phyloP scores from a whole-genome alignment of 2,888 invertebrate genomes.

The Macrostomum cliftonense region DNA sequence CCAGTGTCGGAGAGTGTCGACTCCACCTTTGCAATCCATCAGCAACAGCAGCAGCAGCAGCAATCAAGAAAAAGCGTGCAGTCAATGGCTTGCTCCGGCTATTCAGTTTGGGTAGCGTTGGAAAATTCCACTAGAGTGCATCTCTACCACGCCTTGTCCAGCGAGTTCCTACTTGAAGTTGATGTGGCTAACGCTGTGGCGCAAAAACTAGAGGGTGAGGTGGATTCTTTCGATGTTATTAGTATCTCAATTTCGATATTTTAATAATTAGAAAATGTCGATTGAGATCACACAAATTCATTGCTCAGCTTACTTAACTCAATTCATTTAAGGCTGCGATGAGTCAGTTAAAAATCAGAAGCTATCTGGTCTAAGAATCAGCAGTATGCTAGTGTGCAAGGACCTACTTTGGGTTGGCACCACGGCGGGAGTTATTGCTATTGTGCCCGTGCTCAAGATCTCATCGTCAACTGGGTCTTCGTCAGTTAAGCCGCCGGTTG shows the following conservation, averaged over 20 bases:
- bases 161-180: constrained; percentile 58
- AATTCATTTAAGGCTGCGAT: constrained; percentile 58
- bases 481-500: constrained; percentile 25
- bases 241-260: no score
- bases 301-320: no score
- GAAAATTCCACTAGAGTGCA: constrained; percentile 69
- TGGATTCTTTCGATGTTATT: no score
- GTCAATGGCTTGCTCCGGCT: constrained; percentile 20
- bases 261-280: no score
- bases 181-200: constrained; percentile 77
- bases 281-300: no score
- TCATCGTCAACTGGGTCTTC: constrained; percentile 43
- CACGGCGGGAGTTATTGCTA: constrained; percentile 51
- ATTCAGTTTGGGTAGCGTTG: constrained; percentile 70
- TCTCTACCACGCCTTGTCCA: constrained; percentile 61
- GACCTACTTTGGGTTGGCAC: constrained; percentile 92
- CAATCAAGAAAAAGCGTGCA: not conserved
- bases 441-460: constrained; percentile 54
- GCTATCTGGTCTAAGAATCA: constrained; percentile 80
- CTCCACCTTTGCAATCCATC: no score
- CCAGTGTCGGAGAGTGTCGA: constrained; percentile 38
- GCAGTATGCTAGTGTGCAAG: constrained; percentile 68
- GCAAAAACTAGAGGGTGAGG: constrained; percentile 73
- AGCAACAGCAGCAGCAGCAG: no score
- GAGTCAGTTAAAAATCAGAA: constrained; percentile 96